Evolutionary conservation across 2,888 invertebrate species (phyloP).

Genomic region (Halocaridina rubra): DNA sequence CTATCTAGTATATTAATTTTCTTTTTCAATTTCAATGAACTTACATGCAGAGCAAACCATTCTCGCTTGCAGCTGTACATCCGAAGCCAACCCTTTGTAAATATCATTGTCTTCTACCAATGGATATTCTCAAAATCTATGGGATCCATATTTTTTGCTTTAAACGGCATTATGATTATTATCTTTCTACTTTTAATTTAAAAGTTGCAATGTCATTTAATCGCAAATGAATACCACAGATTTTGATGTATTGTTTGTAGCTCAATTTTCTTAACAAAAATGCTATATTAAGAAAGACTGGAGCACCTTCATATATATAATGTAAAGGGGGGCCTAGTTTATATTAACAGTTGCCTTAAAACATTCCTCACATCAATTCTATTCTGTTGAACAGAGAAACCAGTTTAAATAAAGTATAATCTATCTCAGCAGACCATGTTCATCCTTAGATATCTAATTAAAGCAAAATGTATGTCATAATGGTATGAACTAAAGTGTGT

Average conservation of each 20-base stretch:
- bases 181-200: background rate
- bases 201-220: background rate
- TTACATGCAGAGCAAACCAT: background rate
- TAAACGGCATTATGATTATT: background rate
- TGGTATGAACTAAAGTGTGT: background rate
- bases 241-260: background rate
- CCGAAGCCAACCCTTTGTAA: background rate
- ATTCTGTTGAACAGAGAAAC: background rate
- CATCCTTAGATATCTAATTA: slow-evolving; percentile 9
- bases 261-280: background rate
- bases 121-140: background rate
- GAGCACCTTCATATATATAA: slow-evolving; percentile 47
- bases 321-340: background rate
- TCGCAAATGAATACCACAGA: background rate
- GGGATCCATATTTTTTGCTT: background rate
- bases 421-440: slow-evolving; percentile 22
- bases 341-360: background rate
- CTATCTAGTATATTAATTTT: slow-evolving; percentile 7
- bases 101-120: background rate
- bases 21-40: slow-evolving; percentile 3
- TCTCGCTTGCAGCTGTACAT: background rate
- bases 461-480: background rate
- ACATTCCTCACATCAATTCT: background rate
- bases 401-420: background rate
- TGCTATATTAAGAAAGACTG: background rate